Base-by-base conservation (phyloP, 2,888 invertebrate species). In the Dryadula phaetusa region DNA sequence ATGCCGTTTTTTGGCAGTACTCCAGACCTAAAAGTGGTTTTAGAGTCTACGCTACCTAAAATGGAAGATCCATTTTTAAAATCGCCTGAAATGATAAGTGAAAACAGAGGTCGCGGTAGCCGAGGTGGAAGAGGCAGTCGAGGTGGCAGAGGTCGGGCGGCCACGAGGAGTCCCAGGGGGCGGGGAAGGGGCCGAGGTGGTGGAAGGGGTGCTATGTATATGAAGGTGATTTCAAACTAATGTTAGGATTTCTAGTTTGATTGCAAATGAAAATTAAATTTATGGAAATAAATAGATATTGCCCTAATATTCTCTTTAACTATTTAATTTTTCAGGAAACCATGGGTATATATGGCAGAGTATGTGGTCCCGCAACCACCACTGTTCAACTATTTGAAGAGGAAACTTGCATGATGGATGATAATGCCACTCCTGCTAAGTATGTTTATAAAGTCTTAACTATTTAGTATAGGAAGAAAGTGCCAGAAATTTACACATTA, bases 351-450 rank as follows among this genome's bases (percentile, higher is more conserved):
- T 92, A 92, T 72, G 92, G 92, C 1, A 85, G 92, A 2, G 92
- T 92, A 10, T 92, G 92, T 70, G 92, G 92, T 1, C 90, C 92
- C 0, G 88, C 90, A 49, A 92, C 93, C 0, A 90, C 93, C 54
- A 90, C 93, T 49, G 91, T 94, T 65, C 94, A 94, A 79, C 90
- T 95, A 34, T 95, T 95, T 80, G 95, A 96, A 79, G 96, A 95
- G 81, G 96, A 96, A 77, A 95, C 96, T 5, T 94, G 95, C 71
- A 96, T 96, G 95, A 95, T 95, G 91, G 95, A 95, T 22, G 96
- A 96, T 79, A 94, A 92, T 70, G 92, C 90, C 32, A 91, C 93
- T 44, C 90, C 92, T 44, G 86, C 90, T 69, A 93, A 92, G 92
- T 93, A 81, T 83, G 86, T 32, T 12, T 4, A 37, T n/a, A 20